Evolutionary conservation across 1,140 invertebrate species (phyloP), one percentile per base, ranked within the genome.

Genomic region (Mya arenaria): DNA sequence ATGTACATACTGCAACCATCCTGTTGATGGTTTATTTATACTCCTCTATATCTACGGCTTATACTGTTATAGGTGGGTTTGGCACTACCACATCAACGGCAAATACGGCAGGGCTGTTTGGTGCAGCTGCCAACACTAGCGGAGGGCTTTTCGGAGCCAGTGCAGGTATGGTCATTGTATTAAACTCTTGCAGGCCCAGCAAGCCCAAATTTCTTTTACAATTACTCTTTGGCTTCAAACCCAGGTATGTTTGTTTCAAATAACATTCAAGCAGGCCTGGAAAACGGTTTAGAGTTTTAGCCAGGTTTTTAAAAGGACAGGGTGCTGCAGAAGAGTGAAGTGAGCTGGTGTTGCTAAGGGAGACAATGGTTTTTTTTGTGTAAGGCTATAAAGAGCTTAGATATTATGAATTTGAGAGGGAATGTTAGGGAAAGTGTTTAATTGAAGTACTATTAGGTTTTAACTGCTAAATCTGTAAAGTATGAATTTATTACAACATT

Each of bases 21-120:
- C 5, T 69, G n/a, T 44, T 44, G 41, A 44, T 44, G 19, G 19
- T 44, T 19, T 44, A 10, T 44, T 10, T 44, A 10, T 10, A 44
- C 10, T 44, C 10, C 19, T 19, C 41, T 10, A 44, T 44, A n/a
- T n/a, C n/a, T n/a, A n/a, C n/a, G 41, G 19, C 19, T 19, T 44
- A 10, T 44, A 44, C 15, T 23, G 4, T 58, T 63, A 25, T 34
- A 78, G 39, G 65, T 66, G 88, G 86, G 13, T 89, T 89, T 86
- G 88, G 87, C 56, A 52, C 82, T 13, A 82, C 71, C n/a, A 78
- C 77, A 30, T 73, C 82, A 44, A 84, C 84, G 28, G 37, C 75
- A 17, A 69, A 48, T 44, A 66, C 66, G 15, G 74, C 79, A 25
- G 63, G 62, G 34, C 44, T 86, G 17, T 86, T 87, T 81, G 79